A percentile compares a stretch with the other conserved stretches of the same genome.
phyloP scores from a whole-genome alignment of 2,888 invertebrate genomes.

The Therioaphis trifolii region DNA sequence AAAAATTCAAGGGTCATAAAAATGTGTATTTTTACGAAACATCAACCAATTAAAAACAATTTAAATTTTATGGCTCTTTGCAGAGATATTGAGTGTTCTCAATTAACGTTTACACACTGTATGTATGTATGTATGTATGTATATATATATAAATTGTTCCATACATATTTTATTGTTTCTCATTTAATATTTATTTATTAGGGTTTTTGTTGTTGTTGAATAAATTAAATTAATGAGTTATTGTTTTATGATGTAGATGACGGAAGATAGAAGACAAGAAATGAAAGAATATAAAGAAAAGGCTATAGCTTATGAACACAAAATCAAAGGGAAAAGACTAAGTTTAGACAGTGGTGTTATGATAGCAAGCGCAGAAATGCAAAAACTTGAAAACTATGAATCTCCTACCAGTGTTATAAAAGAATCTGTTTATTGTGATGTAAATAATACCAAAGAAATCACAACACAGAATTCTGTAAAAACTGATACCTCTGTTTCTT shows the following conservation, averaged over 20 bases:
- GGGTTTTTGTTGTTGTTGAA: neutral
- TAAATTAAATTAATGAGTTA: neutral
- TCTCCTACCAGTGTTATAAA: slow-evolving; percentile 31
- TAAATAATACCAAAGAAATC: slow-evolving; percentile 4
- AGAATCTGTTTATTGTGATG: slow-evolving; percentile 23
- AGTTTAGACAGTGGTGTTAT: slow-evolving; percentile 63
- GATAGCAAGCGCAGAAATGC: slow-evolving; percentile 51
- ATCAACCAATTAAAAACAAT: no score
- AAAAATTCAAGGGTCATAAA: no score
- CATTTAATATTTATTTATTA: no score
- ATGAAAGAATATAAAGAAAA: slow-evolving; percentile 64
- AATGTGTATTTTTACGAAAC: no score
- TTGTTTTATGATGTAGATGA: slow-evolving; percentile 63
- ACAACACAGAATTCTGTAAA: neutral
- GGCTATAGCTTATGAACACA: slow-evolving; percentile 65
- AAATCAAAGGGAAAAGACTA: slow-evolving; percentile 62
- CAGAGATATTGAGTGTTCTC: no score
- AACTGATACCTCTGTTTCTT: slow-evolving; percentile 5
- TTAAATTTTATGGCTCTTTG: neutral
- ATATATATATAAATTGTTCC: neutral
- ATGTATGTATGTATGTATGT: no score
- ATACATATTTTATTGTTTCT: no score
- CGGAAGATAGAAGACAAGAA: slow-evolving; percentile 63
- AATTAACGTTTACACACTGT: no score
- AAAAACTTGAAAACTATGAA: slow-evolving; percentile 52